Evolutionary conservation across 2,888 invertebrate genomes (phyloP).

Genomic region (Aelia acuminata): DNA sequence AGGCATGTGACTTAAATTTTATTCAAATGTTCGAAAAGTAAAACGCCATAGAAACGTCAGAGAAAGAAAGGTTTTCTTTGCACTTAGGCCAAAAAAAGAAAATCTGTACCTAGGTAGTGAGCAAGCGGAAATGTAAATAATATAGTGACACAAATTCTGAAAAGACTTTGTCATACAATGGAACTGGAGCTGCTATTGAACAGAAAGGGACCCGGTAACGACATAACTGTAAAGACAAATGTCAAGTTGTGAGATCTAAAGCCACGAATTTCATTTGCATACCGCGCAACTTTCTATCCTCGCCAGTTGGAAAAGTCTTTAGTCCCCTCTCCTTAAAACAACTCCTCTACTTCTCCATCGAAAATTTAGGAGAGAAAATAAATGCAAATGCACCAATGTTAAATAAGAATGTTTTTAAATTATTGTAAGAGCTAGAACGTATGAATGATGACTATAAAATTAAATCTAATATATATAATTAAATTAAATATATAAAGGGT

Average conservation of each 20-base stretch:
- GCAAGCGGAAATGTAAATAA: background rate
- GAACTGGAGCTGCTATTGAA: background rate
- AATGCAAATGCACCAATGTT: too few species aligned
- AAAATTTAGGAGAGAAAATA: background rate
- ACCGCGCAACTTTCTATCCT: background rate
- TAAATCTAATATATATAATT: too few species aligned
- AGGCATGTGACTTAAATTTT: too few species aligned
- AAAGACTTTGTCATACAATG: background rate
- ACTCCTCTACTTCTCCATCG: background rate
- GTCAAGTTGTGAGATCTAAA: slow-evolving; percentile 3
- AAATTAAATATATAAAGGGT: too few species aligned
- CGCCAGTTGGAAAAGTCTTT: background rate
- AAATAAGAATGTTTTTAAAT: too few species aligned
- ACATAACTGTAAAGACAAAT: slow-evolving; percentile 37
- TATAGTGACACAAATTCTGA: background rate
- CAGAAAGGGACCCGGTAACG: slow-evolving; percentile 5
- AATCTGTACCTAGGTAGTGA: too few species aligned
- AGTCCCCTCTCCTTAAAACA: background rate
- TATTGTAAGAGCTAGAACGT: too few species aligned
- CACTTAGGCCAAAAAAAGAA: too few species aligned
- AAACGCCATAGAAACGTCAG: too few species aligned
- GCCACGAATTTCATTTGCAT: slow-evolving; percentile 33
- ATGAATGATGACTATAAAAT: too few species aligned
- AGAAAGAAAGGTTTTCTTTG: too few species aligned
- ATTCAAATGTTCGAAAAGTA: too few species aligned